Evolutionary conservation across 2,888 invertebrate genomes (phyloP), one percentile per base, ranked within the genome.

Genomic region (Lobophora halterata): DNA sequence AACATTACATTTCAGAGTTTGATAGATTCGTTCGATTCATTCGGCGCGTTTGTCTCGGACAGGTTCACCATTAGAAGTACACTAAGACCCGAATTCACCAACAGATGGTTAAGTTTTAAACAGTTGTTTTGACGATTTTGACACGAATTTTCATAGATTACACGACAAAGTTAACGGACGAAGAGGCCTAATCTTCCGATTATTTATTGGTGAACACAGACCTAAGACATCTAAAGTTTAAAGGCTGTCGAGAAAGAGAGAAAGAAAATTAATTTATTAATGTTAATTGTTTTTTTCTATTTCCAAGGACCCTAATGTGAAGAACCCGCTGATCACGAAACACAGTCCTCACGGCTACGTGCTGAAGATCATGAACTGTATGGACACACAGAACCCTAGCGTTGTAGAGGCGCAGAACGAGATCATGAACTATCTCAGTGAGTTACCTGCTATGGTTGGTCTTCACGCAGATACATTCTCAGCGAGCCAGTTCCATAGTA

Each of bases 361-460:
- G 9, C 75, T 97, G 39, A 97, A 97, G 88, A 90, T 97, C 28
- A 88, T 95, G 55, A 97, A 97, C 78, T 90, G 93, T 0, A 79
- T 94, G 67, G 96, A 97, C 71, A 94, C 97, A 0, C 87, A 90
- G 59, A 92, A 93, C 26, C 68, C 83, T 0, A 71, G 73, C 1
- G 87, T 92, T 9, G 88, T 95, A 3, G 93, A 94, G 40, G 95
- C 92, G 0, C 95, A 96, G 77, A 93, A 91, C 49, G 89, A 91
- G 52, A 79, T 94, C 48, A 90, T 96, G 88, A 73, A 93, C 17
- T 92, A 90, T 68, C 85, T 96, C 54, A 85, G 93, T 92, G 73
- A 90, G 89, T 85, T n/a, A 2, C 4, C 21, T 11, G 5, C 14
- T 39, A 6, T 9, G 28, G 20, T 3, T 6, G n/a, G 17, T 8